These are phyloP conservation scores for Myotis davidii DNA, from an alignment of 2,113 vertebrate genomes.

Conservation along the genomic window DNA sequence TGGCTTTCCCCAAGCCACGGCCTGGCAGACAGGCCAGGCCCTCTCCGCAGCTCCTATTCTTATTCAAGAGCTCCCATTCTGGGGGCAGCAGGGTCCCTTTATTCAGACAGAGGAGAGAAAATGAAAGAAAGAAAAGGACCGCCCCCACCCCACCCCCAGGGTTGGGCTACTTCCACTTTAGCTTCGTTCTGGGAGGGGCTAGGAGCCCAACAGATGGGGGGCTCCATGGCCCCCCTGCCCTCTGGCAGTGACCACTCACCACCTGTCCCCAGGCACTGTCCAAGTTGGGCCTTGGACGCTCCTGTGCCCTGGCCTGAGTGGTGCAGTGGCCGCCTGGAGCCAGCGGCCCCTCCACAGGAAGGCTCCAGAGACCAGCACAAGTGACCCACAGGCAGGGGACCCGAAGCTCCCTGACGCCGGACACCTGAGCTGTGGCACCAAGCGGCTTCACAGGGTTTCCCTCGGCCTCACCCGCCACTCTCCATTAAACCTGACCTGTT, in stretches of 20 bases:
- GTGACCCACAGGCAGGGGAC: not conserved
- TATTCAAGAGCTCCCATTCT: not conserved
- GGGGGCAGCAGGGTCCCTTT: not conserved
- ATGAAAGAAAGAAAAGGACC: not conserved
- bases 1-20: fast-evolving
- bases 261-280: slow-evolving; percentile 45
- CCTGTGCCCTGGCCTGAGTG: not conserved
- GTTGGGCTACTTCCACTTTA: not conserved
- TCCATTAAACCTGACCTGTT: not conserved
- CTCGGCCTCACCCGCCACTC: not conserved
- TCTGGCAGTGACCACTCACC: slow-evolving; percentile 1
- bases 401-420: not conserved
- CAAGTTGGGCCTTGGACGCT: not conserved
- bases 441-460: not conserved
- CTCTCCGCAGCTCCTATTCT: fast-evolving
- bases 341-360: not conserved
- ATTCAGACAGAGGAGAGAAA: not conserved
- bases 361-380: not conserved
- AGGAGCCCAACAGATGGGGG: not conserved
- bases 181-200: not conserved
- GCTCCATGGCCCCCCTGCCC: not conserved
- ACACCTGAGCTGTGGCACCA: not conserved
- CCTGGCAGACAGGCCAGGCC: too few species aligned
- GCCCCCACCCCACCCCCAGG: not conserved
- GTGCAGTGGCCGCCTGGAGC: not conserved